phyloP scores from a whole-genome alignment of 2,797 vertebrate genomes.

The Caiman crocodilus region DNA sequence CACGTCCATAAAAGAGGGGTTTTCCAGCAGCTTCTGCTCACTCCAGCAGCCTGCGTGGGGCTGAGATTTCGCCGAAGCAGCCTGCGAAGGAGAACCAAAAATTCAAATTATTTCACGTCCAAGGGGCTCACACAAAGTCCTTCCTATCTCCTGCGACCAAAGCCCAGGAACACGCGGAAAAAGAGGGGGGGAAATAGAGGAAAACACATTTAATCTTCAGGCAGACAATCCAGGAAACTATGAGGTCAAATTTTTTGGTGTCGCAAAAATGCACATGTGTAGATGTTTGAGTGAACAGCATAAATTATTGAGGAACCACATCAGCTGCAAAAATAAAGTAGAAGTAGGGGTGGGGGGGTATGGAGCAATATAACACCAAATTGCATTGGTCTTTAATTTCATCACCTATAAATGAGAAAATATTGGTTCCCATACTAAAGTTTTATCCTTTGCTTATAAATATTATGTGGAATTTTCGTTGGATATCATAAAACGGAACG shows the following conservation, averaged over 20 bases:
- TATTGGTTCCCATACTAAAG: conserved; percentile 83
- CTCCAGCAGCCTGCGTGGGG: not conserved
- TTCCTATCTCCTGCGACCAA: not conserved
- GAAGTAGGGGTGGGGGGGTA: not conserved
- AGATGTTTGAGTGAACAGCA: not conserved
- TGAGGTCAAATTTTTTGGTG: not conserved
- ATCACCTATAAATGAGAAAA: conserved; percentile 84
- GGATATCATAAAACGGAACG: conserved; percentile 82
- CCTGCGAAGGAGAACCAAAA: conserved; percentile 1
- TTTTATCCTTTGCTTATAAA: conserved; percentile 86
- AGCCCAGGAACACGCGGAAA: not conserved
- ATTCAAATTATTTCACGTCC: conserved; percentile 16
- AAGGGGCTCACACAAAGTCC: not conserved
- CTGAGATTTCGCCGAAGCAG: not conserved
- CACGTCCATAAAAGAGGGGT: conserved; percentile 8
- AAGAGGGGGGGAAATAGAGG: not conserved
- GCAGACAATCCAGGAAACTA: not conserved
- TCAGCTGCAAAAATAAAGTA: conserved; percentile 58
- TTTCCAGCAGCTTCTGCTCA: not conserved
- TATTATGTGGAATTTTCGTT: conserved; percentile 83
- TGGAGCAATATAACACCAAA: conserved; percentile 72
- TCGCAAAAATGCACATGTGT: conserved; percentile 19
- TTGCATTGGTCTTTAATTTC: conserved; percentile 82
- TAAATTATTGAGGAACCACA: conserved; percentile 9
- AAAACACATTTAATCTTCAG: not conserved